phyloP scores from a whole-genome alignment of 2,113 vertebrate species.

The Eulemur macaco region DNA sequence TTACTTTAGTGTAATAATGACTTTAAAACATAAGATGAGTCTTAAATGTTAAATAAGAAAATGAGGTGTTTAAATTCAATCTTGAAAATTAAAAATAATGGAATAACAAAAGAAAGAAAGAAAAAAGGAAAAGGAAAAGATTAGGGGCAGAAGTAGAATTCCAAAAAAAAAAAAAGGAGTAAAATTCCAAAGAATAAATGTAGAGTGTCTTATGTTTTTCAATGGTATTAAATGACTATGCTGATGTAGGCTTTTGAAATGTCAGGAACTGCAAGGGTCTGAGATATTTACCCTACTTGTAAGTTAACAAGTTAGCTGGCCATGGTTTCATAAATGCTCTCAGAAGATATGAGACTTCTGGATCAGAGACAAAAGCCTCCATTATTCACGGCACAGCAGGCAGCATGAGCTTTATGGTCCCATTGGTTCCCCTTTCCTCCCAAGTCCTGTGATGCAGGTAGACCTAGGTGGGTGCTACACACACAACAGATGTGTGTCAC shows the following conservation, averaged over 20 bases:
- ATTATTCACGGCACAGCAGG: not conserved
- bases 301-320: not conserved
- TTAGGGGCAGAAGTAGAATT: not conserved
- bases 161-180: not conserved
- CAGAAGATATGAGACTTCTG: not conserved
- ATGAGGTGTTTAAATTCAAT: slow-evolving; percentile 1
- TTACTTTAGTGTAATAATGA: not conserved
- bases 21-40: not conserved
- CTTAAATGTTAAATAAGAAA: slow-evolving; percentile 11
- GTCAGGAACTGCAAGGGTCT: not conserved
- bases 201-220: not conserved
- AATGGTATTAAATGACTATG: not conserved
- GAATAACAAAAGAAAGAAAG: not conserved
- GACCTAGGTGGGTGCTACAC: not conserved
- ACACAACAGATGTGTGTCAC: not conserved
- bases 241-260: slow-evolving; percentile 12
- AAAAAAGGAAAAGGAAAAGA: not conserved
- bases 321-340: not conserved
- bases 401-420: not conserved
- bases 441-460: not conserved
- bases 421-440: not conserved
- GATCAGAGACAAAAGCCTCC: not conserved
- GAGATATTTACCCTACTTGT: not conserved
- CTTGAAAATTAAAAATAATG: slow-evolving; percentile 16
- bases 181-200: not conserved